Base-by-base conservation (phyloP, 2,797 vertebrate species). In the Betta splendens region DNA sequence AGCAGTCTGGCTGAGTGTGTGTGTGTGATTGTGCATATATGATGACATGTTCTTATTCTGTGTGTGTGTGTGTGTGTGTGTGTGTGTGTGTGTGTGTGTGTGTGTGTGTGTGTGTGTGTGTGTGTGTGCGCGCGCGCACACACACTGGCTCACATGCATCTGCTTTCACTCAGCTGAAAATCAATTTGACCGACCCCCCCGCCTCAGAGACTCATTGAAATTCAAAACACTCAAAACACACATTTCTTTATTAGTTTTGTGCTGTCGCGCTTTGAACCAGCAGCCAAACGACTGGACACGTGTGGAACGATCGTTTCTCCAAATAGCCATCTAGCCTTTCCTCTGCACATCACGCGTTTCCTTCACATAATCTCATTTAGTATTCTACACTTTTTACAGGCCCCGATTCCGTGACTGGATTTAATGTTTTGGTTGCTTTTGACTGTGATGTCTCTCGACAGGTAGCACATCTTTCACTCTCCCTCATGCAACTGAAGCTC, bases 121-220 rank as follows among this genome's bases (percentile, higher is more conserved):
- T 31, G 67, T 43, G 26, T 37, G 5, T 46, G 16, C 65, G 49
- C 32, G 49, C 13, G 16, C 22, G n/a, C 2, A 33, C n/a, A 15
- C 64, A 52, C 59, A 52, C 59, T 60, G 45, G 15, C 69, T 69
- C 65, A 52, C 54, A 66, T 57, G 80, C 66, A 75, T 85, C 78
- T 86, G 84, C 82, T 85, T 86, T 80, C 75, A 65, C 68, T 81
- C 77, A 76, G 72, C 42, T 15, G 43, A 72, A 86, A 87, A 88
- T 89, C 85, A 72, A 87, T 89, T 84, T 75, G 58, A 69, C 72
- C 72, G 64, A 48, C 44, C 60, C 63, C 69, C 6, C 21, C 40
- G 16, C 12, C 10, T 83, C 58, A 36, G 48, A 79, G 66, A 54
- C 69, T 84, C 74, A 84, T 79, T 87, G 79, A 79, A 79, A 88